Evolutionary conservation across 2,113 vertebrate genomes (phyloP).

Genomic region (Anseranas semipalmata): DNA sequence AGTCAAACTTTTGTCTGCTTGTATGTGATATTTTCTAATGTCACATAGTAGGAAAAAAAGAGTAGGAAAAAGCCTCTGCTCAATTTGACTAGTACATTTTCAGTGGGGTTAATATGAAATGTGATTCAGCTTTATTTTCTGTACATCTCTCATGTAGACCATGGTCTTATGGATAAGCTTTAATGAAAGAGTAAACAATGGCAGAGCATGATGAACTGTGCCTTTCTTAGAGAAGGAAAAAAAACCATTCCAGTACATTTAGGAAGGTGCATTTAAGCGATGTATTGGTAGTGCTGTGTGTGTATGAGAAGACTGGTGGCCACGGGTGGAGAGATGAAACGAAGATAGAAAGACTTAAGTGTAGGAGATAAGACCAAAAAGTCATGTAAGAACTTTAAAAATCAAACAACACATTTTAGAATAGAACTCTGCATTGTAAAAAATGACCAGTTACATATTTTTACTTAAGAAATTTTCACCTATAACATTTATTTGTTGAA

Average conservation of each 20-base stretch:
- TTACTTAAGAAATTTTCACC: neutral
- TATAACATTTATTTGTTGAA: neutral
- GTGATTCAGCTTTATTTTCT: neutral
- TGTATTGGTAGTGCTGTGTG: neutral
- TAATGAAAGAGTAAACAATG: neutral
- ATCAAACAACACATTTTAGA: neutral
- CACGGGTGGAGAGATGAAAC: neutral
- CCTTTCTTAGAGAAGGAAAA: neutral
- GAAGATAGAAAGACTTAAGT: neutral
- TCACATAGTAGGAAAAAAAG: too few relatives aligned
- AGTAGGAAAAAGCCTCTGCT: neutral
- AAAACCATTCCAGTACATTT: neutral
- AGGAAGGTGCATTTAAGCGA: neutral
- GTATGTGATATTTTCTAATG: neutral
- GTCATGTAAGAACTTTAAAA: neutral
- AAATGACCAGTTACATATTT: neutral
- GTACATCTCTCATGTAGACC: neutral
- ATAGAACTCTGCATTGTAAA: neutral
- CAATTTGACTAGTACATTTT: neutral
- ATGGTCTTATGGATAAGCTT: neutral
- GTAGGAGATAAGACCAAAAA: neutral
- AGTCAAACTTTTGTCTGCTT: accelerated
- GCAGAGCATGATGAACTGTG: neutral
- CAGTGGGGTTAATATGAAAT: neutral
- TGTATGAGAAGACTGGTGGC: neutral